Conservation (phyloP, 2,888 invertebrate genomes). For the Oscheius sp. region DNA sequence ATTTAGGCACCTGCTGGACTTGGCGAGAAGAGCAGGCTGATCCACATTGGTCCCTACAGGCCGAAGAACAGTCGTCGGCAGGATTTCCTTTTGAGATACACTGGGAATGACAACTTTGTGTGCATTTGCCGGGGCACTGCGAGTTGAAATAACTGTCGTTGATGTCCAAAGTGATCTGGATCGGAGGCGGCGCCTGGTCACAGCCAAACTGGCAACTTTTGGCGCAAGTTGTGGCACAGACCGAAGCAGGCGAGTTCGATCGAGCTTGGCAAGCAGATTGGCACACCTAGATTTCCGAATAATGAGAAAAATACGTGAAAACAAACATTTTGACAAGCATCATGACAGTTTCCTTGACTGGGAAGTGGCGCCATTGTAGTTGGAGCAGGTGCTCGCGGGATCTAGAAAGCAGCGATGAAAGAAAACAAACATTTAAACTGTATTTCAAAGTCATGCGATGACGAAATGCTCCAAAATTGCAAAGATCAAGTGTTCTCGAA, state of each 20-base stretch:
- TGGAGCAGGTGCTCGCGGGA: background rate
- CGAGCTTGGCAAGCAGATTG: constrained; percentile 52
- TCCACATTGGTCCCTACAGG: constrained; percentile 47
- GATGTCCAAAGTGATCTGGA: constrained; percentile 44
- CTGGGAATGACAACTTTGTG: constrained; percentile 54
- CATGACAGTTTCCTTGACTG: constrained; percentile 36
- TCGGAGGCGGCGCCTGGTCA: constrained; percentile 31
- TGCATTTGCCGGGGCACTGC: constrained; percentile 50
- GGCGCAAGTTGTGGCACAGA: constrained; percentile 52
- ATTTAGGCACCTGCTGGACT: constrained; percentile 15
- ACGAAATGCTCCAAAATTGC: background rate
- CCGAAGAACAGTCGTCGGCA: constrained; percentile 45
- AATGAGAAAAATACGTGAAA: too few relatives aligned
- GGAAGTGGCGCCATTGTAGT: constrained; percentile 13
- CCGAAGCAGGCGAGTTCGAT: constrained; percentile 46
- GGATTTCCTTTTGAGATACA: constrained; percentile 56
- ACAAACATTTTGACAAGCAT: constrained; percentile 52
- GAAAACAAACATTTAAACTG: too few relatives aligned
- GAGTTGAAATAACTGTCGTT: constrained; percentile 53
- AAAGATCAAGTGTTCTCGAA: too few relatives aligned
- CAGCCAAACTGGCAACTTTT: constrained; percentile 54
- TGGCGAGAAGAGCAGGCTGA: constrained; percentile 43
- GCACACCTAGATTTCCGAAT: constrained; percentile 9
- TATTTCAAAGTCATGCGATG: too few relatives aligned
- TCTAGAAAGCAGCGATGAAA: background rate